phyloP scores from a whole-genome alignment of 2,113 vertebrate genomes.

The Eublepharis macularius region DNA sequence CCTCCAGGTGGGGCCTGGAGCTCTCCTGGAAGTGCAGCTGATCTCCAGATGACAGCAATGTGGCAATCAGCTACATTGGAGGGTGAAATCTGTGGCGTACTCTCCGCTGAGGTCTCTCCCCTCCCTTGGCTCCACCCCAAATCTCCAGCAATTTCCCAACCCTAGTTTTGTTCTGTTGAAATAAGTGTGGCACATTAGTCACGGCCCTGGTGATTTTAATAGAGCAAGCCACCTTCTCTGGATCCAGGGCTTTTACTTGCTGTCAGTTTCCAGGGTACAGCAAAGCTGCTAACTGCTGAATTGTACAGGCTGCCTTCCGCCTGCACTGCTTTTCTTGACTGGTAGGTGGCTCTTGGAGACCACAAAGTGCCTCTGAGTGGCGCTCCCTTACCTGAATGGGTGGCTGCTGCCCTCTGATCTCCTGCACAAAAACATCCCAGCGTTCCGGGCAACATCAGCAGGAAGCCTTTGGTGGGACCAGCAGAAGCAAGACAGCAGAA shows the following conservation, averaged over 20 bases:
- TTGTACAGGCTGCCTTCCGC: too few species aligned
- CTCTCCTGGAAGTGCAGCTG: too few species aligned
- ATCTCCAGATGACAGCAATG: too few species aligned
- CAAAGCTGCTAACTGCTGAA: neutral
- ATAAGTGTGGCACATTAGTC: too few species aligned
- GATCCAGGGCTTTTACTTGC: neutral
- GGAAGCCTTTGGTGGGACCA: neutral
- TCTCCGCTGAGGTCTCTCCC: too few species aligned
- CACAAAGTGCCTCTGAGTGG: neutral
- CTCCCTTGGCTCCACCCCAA: too few species aligned
- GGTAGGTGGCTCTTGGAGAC: conserved; percentile 52
- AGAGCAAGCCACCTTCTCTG: neutral
- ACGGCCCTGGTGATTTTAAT: neutral
- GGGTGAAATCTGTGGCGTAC: too few species aligned
- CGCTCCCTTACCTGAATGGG: neutral
- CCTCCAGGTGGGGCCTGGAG: too few species aligned
- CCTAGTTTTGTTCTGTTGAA: neutral
- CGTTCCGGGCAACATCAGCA: too few species aligned
- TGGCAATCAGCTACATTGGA: too few species aligned
- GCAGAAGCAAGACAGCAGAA: too few species aligned
- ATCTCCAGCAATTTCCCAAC: too few species aligned
- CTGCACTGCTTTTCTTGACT: neutral
- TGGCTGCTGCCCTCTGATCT: neutral
- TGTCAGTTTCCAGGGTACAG: neutral
- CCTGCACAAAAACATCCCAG: neutral